phyloP scores from a whole-genome alignment of 2,797 vertebrate genomes.

The Hippopotamyrus pictus region DNA sequence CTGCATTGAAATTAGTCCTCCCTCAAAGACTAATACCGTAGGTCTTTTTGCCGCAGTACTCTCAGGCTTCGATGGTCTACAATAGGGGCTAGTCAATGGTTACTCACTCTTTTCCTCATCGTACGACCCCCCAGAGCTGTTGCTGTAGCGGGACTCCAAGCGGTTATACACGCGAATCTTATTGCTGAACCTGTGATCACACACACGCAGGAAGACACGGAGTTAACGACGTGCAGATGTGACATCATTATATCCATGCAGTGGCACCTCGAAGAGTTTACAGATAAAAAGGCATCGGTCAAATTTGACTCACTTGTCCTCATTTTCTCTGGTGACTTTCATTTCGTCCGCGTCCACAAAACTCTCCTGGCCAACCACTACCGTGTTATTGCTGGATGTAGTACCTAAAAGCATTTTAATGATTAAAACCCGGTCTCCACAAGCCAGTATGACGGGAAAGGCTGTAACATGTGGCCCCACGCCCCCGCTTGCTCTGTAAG shows the following conservation, averaged over 20 bases:
- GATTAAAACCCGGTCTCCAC: background rate
- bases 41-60: background rate
- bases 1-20: background rate
- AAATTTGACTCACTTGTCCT: constrained; percentile 70
- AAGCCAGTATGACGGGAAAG: background rate
- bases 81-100: background rate
- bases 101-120: constrained; percentile 96
- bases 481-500: background rate
- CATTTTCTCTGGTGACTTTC: constrained; percentile 79
- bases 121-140: constrained; percentile 95
- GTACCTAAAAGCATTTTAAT: constrained; percentile 65
- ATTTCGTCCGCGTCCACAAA: constrained; percentile 80
- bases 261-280: background rate
- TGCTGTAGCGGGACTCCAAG: constrained; percentile 95
- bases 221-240: background rate
- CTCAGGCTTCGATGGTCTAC: background rate
- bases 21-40: background rate
- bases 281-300: background rate
- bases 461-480: background rate
- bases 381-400: constrained; percentile 94
- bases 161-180: constrained; percentile 84
- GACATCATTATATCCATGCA: background rate
- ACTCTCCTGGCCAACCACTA: constrained; percentile 88
- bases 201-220: background rate
- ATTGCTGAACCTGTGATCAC: constrained; percentile 65